Base-by-base conservation (phyloP, 2,888 invertebrate species). In the Xanthorhoe spadicearia region DNA sequence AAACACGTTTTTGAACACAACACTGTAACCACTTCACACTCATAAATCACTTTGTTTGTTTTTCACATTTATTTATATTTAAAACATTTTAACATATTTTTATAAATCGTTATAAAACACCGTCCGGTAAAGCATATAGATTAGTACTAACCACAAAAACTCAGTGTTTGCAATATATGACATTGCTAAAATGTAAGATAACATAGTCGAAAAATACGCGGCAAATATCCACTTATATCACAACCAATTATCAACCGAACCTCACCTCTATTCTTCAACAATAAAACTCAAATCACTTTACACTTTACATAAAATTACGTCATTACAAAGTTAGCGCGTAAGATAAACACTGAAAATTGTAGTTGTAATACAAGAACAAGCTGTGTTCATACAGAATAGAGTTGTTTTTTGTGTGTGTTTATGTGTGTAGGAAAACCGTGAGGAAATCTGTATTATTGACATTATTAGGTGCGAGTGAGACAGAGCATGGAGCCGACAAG, bases 121-220 rank as follows among this genome's bases (percentile, higher is more conserved):
- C 70, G 69, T 66, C 51, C 76, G 66, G 60, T 56, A 73, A 43
- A 72, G 65, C 67, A 63, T 69, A 67, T 69, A 68, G 76, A 77
- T 76, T 73, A 64, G 61, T 61, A 81, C 82, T 78, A 81, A 80
- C 78, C 76, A 82, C 79, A 83, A 83, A 84, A 80, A 80, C 77
- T 75, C 76, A 70, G 75, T 86, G 83, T 87, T 87, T 87, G 87
- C 85, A 85, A 83, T 91, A 83, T 91, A 90, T 88, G 87, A 90
- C 92, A 91, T 87, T 88, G 88, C 88, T 89, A 88, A 81, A 87
- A 89, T 83, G 81, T 83, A 85, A 87, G 92, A 92, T 92, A 91
- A 91, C 88, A 89, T 73, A 76, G 77, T 76, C 70, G 70, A 77
- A 77, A 76, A 73, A 77, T 70, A 78, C 68, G 74, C 69, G 51